Percentiles rank a stretch among this genome's conserved stretches.
Conservation (phyloP, 2,797 vertebrate species). For the Chlorospingus flavigularis region DNA sequence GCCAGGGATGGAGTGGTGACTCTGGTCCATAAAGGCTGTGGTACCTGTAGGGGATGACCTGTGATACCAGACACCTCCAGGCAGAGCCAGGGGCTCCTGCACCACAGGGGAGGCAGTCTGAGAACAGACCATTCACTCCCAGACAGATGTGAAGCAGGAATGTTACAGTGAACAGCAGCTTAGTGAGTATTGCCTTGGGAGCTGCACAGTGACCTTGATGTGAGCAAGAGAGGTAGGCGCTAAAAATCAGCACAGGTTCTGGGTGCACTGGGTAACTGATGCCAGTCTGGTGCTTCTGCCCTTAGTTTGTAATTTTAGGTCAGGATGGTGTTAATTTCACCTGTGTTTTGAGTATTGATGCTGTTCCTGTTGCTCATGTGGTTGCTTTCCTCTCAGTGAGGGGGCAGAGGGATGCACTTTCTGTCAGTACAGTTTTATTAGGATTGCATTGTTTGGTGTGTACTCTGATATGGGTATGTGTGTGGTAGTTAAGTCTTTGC, state of each 20-base stretch:
- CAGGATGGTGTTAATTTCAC: neutral
- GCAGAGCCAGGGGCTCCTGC: neutral
- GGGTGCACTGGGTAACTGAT: neutral
- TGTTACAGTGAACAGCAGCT: conserved; percentile 3
- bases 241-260: neutral
- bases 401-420: neutral
- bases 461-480: neutral
- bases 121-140: neutral
- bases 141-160: neutral
- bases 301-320: neutral
- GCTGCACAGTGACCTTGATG: neutral
- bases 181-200: neutral
- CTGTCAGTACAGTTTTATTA: neutral
- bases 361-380: neutral
- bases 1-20: neutral
- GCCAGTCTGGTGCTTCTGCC: neutral
- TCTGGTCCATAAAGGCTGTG: neutral
- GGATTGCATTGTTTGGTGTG: neutral
- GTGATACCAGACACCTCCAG: neutral
- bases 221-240: neutral
- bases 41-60: neutral
- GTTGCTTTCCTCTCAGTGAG: neutral
- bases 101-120: neutral
- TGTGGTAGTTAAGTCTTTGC: accelerated
- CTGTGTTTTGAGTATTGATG: neutral